These are phyloP conservation scores for Agapornis canus DNA, from an alignment of 2,797 vertebrate genomes.

Conservation along the genomic window DNA sequence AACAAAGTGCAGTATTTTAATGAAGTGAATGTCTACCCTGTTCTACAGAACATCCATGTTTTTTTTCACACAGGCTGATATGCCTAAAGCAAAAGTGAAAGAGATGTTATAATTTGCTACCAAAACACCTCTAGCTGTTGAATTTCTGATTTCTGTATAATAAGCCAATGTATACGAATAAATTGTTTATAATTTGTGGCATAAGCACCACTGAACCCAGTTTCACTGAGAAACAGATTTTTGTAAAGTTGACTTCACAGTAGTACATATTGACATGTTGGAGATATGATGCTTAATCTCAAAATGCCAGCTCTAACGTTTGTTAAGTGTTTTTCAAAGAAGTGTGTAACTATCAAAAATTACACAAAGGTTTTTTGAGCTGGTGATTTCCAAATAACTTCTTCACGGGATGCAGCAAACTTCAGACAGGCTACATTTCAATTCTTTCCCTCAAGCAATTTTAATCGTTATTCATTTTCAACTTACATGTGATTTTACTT, in stretches of 20 bases:
- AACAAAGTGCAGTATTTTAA: not conserved
- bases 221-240: not conserved
- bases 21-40: not conserved
- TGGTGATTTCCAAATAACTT: not conserved
- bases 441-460: not conserved
- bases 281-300: not conserved
- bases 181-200: not conserved
- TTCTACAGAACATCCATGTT: not conserved
- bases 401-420: not conserved
- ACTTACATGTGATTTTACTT: constrained; percentile 93
- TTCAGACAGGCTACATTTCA: not conserved
- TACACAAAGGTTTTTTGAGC: not conserved
- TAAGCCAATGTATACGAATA: not conserved
- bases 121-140: not conserved
- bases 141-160: not conserved
- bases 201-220: not conserved
- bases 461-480: not conserved
- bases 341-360: not conserved
- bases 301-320: not conserved
- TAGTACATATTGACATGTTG: not conserved
- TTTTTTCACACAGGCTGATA: not conserved
- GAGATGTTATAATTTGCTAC: not conserved
- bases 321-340: not conserved
- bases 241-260: not conserved
- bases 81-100: not conserved